Conservation (phyloP, 2,113 vertebrate species). For the Rhinogobius similis region DNA sequence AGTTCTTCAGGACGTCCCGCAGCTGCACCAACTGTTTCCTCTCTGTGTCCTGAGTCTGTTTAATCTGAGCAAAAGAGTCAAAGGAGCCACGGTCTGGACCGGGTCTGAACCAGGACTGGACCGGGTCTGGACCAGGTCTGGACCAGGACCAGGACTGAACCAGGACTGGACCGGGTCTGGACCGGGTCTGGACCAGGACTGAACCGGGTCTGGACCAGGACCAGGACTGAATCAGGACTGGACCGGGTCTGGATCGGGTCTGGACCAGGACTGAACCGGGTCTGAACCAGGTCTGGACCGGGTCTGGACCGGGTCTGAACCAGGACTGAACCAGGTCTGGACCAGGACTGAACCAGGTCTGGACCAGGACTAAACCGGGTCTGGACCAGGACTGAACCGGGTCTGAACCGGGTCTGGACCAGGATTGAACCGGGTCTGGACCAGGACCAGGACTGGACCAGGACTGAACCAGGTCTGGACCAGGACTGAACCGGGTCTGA, state of each 20-base stretch:
- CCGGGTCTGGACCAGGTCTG: constrained; percentile 78
- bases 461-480: no score
- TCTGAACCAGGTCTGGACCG: no score
- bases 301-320: not conserved
- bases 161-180: not conserved
- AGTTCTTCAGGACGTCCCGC: constrained; percentile 88
- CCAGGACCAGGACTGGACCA: constrained; percentile 77
- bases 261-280: constrained; percentile 28
- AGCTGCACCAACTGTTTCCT: constrained; percentile 90
- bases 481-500: not conserved
- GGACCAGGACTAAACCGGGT: no score
- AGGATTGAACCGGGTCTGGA: not conserved
- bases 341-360: constrained; percentile 80
- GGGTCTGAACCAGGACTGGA: no score
- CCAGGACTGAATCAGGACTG: no score
- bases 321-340: not conserved
- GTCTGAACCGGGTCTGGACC: not conserved
- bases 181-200: constrained; percentile 29
- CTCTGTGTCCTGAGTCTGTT: constrained; percentile 91
- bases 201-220: no score
- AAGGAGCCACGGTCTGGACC: no score
- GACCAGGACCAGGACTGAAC: not conserved
- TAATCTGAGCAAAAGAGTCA: constrained; percentile 68
- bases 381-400: not conserved
- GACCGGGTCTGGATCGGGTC: constrained; percentile 75